A percentile compares a stretch with the other conserved stretches of the same genome.
phyloP scores from a whole-genome alignment of 1,140 invertebrate species.

The Drosophila mojavensis region DNA sequence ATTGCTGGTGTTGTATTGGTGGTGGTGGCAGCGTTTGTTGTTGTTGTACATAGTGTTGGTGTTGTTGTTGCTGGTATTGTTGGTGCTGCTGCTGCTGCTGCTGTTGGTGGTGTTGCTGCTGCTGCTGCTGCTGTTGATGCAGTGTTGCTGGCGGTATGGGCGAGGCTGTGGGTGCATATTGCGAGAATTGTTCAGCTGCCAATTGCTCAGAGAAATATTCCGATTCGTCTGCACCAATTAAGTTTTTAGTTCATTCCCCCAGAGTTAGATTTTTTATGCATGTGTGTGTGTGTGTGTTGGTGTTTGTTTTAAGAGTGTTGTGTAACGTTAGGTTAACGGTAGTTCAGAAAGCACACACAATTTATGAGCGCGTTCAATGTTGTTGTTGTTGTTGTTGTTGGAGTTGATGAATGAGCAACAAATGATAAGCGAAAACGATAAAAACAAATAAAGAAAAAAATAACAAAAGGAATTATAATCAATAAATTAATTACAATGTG shows the following conservation, averaged over 20 bases:
- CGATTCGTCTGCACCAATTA: slow-evolving; percentile 72
- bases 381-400: slow-evolving; percentile 45
- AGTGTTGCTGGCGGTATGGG: slow-evolving; percentile 66
- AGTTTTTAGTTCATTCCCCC: slow-evolving; percentile 36
- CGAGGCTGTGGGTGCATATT: slow-evolving; percentile 83
- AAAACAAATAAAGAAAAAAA: slow-evolving; percentile 38
- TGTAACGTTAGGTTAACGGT: slow-evolving; percentile 68
- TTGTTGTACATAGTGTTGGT: slow-evolving; percentile 79
- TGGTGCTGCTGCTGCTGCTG: slow-evolving; percentile 44
- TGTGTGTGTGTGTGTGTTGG: slow-evolving; percentile 21
- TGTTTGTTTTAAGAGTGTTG: slow-evolving; percentile 40
- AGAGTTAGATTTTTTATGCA: slow-evolving; percentile 41
- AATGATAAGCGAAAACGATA: slow-evolving; percentile 64
- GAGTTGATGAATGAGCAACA: slow-evolving; percentile 50
- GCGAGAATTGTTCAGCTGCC: slow-evolving; percentile 84
- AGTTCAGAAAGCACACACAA: slow-evolving; percentile 77
- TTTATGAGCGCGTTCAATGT: slow-evolving; percentile 39
- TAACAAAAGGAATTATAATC: slow-evolving; percentile 48
- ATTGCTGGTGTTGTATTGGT: slow-evolving; percentile 82
- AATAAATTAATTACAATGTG: slow-evolving; percentile 67
- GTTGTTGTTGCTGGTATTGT: slow-evolving; percentile 45
- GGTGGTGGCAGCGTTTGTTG: slow-evolving; percentile 77
- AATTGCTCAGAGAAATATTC: slow-evolving; percentile 84
- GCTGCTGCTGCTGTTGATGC: slow-evolving; percentile 52
- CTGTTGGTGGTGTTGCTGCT: slow-evolving; percentile 46